Base-by-base conservation (phyloP, 1,140 invertebrate species). In the Phthorimaea operculella region DNA sequence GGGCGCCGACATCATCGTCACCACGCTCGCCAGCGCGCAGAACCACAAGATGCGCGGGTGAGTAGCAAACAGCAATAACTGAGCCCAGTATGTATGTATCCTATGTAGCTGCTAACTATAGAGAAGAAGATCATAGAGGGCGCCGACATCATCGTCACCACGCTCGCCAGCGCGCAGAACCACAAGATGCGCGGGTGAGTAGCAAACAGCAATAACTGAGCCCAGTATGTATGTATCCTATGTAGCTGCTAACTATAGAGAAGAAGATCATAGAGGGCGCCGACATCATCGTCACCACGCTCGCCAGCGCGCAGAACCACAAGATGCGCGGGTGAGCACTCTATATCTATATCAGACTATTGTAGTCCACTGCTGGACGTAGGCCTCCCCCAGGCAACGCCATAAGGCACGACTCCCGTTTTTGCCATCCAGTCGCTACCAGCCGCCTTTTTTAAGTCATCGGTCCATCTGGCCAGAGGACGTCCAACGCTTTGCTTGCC, bases 101-200 rank as follows among this genome's bases (percentile, higher is more conserved):
- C 65, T 1, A 66, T 73, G 36, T 66, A 63, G n/a, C 52, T 78
- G 45, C 52, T 59, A 57, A 51, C 55, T 7, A 64, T 72, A 4
- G 87, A 87, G 66, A 72, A 60, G 6, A 79, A 64, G 49, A 87
- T 85, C 62, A 66, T 92, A 10, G 61, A 74, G n/a, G 70, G 85
- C 52, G 89, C 91, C 0, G 81, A 92, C 62, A 87, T 93, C 47
- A 87, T 93, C 52, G 88, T 90, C 39, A 90, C 90, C 33, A 93
- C 92, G 1, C 83, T 93, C 1, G 87, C 87, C 45, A 90, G 89
- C 17, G 89, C 90, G 66, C 84, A 82, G 47, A 85, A 83, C 44
- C 70, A 79, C 63, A 83, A 85, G 57, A 88, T 80, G 72, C 67
- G 33, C 47, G 69, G 72, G 79, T 80, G 57, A 42, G 39, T 9